Evolutionary conservation across 2,888 invertebrate species (phyloP), one percentile per base, ranked within the genome.

Genomic region (Dexiosoma caninum): DNA sequence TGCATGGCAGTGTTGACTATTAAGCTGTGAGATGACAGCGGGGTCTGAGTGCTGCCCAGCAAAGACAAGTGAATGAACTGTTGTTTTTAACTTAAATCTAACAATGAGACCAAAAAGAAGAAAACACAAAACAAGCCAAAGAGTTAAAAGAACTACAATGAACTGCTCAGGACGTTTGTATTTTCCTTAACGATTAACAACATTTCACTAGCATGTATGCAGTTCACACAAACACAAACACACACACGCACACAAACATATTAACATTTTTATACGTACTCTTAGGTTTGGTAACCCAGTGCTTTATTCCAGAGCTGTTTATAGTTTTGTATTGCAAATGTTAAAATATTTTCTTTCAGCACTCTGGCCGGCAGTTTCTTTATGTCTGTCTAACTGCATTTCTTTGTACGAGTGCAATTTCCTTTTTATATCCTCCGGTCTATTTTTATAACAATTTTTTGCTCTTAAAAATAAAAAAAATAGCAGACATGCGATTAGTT

Each of bases 401-500:
- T 70, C 12, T 4, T 51, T 53, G 51, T 40, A 46, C 30, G 14
- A 37, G 30, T 27, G 2, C 6, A 30, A 10, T 70, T 49, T 49
- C n/a, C 42, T 30, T 76, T 75, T 44, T 35, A 32, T 60, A 32
- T 49, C 46, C 46, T 59, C 37, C 40, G 37, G 57, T 71, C 71
- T 62, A 62, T 51, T 44, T 75, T 27, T 40, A n/a, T 44, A 10
- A 44, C 14, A 42, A 19, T 27, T 42, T 46, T 75, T 23, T 75
- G 42, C 42, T 75, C 40, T 75, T 67, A 42, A 2, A 69, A 37
- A 77, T 51, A 2, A 69, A 37, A 77, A 62, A 77, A 77, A 69
- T 64, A 62, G 40, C 37, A 70, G 77, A 77, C 62, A 70, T 69
- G 62, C 76, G 42, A 72, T 72, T 81, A 72, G 76, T 77, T 80